These are phyloP conservation scores for Anorthoa munda DNA, from an alignment of 2,888 invertebrate species.

Conservation along the genomic window DNA sequence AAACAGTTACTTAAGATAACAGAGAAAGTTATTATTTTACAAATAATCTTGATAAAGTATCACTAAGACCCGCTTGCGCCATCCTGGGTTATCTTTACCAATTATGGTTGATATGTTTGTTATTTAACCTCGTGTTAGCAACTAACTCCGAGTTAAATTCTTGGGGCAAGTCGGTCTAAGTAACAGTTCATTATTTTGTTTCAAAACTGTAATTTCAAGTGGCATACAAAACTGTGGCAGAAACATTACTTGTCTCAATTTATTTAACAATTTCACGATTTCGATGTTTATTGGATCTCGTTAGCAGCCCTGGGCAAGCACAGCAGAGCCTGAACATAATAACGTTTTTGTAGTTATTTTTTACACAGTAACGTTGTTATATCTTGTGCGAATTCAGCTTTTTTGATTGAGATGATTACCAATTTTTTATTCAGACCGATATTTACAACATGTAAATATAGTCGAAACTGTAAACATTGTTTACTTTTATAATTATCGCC, in stretches of 20 bases:
- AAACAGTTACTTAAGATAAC: slow-evolving; percentile 29
- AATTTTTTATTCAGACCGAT: not conserved
- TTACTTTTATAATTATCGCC: not conserved
- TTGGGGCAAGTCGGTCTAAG: too few species aligned
- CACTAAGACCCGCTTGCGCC: too few species aligned
- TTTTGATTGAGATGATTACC: not conserved
- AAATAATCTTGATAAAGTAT: slow-evolving; percentile 17
- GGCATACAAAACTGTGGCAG: not conserved
- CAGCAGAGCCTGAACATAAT: not conserved
- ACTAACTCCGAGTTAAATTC: too few species aligned
- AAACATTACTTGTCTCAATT: slow-evolving; percentile 13
- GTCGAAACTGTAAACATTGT: not conserved
- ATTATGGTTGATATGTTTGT: too few species aligned
- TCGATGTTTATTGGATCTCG: not conserved
- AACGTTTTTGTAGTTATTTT: too few species aligned
- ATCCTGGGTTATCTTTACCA: too few species aligned
- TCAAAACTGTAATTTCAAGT: not conserved
- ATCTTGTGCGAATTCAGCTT: too few species aligned
- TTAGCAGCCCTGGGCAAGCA: not conserved
- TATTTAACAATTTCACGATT: slow-evolving; percentile 2
- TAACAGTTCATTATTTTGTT: not conserved
- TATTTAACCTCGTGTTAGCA: too few species aligned
- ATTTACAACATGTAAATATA: not conserved
- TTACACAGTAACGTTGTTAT: too few species aligned
- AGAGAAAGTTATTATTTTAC: slow-evolving; percentile 13